Base-by-base conservation (phyloP, 2,888 invertebrate species). In the Papilio demoleus region DNA sequence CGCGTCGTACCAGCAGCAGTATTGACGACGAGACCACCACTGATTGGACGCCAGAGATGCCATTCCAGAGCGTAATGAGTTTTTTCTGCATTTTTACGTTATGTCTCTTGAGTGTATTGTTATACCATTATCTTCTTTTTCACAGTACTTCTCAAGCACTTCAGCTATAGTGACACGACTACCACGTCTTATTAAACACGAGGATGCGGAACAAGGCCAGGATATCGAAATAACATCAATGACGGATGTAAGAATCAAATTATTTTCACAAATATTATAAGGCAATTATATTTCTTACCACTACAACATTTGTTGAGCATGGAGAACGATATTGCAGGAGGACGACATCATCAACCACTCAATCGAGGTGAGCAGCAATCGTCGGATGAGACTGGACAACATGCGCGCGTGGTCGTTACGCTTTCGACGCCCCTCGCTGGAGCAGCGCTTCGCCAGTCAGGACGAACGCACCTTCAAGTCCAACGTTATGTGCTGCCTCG, bases 401-500 rank as follows among this genome's bases (percentile, higher is more conserved):
- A 96, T 99, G 80, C 95, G 96, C 79, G 92, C 95, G 4, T 96
- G 98, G 95, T 96, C 97, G 6, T 93, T 99, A 71, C 95, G 96
- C 72, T 99, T 99, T 90, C 96, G 96, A 67, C 96, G 97, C 72
- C 90, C 93, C 42, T 94, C 95, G 19, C 94, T 98, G 79, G 99
- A 99, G 87, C 93, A 93, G 38, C 96, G 96, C 94, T 99, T 98
- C 87, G 96, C 96, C 72, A 95, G 96, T 81, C 93, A 97, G 67
- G 95, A 97, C 66, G 98, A 99, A 89, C 96, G 96, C 78, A 98
- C 98, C 94, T 98, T 98, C 92, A 97, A 97, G 83, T 98, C 98
- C 17, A 98, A 99, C 85, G 97, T 98, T 93, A 94, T 97, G 82
- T 98, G 98, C 89, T 97, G 98, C 79, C 96, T 97, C 83, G 95